Evolutionary conservation across 2,113 vertebrate genomes (phyloP).

Genomic region (Gavia stellata): DNA sequence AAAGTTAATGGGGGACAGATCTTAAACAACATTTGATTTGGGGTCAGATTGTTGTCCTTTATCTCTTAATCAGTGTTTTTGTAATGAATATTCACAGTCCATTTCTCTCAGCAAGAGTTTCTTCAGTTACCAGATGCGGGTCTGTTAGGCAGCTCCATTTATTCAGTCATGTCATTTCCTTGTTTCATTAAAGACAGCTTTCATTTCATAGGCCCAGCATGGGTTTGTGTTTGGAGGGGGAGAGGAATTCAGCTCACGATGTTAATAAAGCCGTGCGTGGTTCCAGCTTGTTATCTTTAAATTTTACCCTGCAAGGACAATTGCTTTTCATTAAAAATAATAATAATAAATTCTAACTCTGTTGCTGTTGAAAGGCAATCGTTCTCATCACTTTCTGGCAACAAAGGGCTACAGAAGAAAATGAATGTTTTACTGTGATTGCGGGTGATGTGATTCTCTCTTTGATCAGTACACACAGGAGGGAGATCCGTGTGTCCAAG

Average conservation of each 20-base stretch:
- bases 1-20: background rate
- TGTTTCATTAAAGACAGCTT: slow-evolving; percentile 46
- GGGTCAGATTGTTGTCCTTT: background rate
- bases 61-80: background rate
- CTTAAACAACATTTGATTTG: background rate
- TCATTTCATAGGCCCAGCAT: slow-evolving; percentile 32
- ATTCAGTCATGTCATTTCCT: background rate
- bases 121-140: background rate
- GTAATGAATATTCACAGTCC: slow-evolving; percentile 7
- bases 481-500: fast-evolving
- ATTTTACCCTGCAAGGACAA: slow-evolving; percentile 16
- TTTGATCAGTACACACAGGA: background rate
- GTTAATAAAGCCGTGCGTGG: background rate
- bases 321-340: slow-evolving; percentile 8
- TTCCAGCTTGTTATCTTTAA: slow-evolving; percentile 26
- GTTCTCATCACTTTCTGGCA: background rate
- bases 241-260: background rate
- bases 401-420: background rate
- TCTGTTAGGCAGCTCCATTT: slow-evolving; percentile 2
- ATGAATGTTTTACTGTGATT: background rate
- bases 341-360: background rate
- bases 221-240: background rate
- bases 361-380: background rate
- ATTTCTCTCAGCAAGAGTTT: slow-evolving; percentile 27
- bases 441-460: background rate